phyloP scores from a whole-genome alignment of 2,797 vertebrate genomes.

The Gallirallus australis region DNA sequence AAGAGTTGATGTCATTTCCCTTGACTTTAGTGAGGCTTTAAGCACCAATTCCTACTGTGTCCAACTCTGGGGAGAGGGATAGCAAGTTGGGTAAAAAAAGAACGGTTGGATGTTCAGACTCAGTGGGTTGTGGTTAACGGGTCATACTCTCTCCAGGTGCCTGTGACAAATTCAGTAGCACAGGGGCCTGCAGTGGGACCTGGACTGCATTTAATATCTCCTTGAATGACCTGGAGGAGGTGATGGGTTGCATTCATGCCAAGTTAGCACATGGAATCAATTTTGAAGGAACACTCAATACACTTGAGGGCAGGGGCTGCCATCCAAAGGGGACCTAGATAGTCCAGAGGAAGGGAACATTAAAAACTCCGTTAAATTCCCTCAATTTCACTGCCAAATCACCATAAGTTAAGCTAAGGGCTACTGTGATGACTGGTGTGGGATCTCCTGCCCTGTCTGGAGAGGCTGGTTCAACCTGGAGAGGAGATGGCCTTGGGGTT shows the following conservation, averaged over 20 bases:
- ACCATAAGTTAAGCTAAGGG: background rate
- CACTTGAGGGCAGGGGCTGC: background rate
- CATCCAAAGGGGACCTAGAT: background rate
- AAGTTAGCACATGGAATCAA: background rate
- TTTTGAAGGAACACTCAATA: background rate
- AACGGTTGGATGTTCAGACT: background rate
- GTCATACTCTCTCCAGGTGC: background rate
- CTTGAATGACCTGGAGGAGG: background rate
- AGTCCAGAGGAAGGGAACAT: background rate
- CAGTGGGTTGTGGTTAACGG: background rate
- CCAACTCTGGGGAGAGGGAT: background rate
- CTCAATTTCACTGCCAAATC: background rate
- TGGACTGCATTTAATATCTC: background rate
- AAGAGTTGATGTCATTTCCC: background rate
- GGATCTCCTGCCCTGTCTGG: background rate
- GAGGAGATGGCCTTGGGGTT: background rate
- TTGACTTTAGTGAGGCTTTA: background rate
- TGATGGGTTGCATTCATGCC: background rate
- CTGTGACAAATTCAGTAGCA: background rate
- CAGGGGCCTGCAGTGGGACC: background rate
- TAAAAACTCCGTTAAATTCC: background rate
- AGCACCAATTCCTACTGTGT: background rate
- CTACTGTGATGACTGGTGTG: accelerated
- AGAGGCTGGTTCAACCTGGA: background rate
- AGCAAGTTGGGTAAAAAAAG: background rate